Evolutionary conservation across 1,140 invertebrate genomes (phyloP).

Genomic region (Tetramorium simillimum): DNA sequence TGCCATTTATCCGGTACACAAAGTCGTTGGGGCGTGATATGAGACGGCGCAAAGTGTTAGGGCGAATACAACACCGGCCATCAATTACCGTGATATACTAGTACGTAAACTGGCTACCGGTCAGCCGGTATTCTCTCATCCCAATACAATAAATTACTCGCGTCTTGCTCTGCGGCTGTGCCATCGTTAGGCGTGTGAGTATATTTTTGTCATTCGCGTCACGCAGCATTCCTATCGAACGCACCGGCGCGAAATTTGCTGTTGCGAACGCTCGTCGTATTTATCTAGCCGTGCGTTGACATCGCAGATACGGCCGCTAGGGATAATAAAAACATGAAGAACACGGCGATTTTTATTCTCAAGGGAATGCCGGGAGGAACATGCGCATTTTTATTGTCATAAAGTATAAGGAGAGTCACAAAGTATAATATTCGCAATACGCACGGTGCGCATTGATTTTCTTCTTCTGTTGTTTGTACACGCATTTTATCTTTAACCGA

Average conservation of each 20-base stretch:
- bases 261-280: conserved; percentile 11
- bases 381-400: conserved; percentile 37
- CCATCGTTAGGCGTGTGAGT: neutral
- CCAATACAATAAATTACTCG: conserved; percentile 35
- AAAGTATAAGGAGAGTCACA: neutral
- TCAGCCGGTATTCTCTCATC: conserved; percentile 30
- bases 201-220: neutral
- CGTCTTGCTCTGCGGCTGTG: neutral
- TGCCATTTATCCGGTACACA: neutral
- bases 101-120: conserved; percentile 41
- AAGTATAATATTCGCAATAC: conserved; percentile 19
- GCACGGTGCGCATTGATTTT: conserved; percentile 8
- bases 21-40: conserved; percentile 25
- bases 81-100: conserved; percentile 66
- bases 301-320: neutral
- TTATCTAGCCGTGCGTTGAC: conserved; percentile 1
- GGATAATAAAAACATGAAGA: neutral
- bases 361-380: neutral
- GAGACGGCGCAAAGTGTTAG: conserved; percentile 2
- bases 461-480: conserved; percentile 34
- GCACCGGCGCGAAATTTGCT: neutral
- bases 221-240: neutral
- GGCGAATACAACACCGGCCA: conserved; percentile 43
- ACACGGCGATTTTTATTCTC: neutral
- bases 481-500: conserved; percentile 54